Conservation (phyloP, 2,797 vertebrate species). For the Alectoris magna region DNA sequence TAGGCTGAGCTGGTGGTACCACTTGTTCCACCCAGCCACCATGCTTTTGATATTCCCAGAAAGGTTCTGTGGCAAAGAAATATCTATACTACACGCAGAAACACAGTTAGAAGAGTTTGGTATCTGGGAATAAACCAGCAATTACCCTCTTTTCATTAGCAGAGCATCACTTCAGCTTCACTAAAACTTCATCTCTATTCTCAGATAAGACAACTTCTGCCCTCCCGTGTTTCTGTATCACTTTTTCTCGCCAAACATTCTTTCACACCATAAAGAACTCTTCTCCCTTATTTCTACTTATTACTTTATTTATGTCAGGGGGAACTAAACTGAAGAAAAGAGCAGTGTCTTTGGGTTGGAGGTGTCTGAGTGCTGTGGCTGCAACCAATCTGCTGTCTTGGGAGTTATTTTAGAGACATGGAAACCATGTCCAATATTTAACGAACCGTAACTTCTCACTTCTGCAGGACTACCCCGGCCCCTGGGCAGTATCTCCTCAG, state of each 20-base stretch:
- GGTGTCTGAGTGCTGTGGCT: not conserved
- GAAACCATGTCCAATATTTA: not conserved
- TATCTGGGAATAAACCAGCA: not conserved
- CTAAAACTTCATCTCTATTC: not conserved
- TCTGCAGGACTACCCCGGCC: not conserved
- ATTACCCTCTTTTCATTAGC: not conserved
- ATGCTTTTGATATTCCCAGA: not conserved
- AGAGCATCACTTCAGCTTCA: not conserved
- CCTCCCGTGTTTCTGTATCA: not conserved
- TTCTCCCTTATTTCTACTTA: not conserved
- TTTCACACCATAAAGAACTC: not conserved
- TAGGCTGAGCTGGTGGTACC: not conserved
- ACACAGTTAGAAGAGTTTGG: not conserved
- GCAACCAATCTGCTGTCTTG: not conserved
- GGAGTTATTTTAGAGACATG: not conserved
- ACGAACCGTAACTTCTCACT: slow-evolving; percentile 1
- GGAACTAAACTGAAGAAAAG: not conserved
- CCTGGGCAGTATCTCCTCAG: not conserved
- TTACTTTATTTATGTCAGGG: not conserved
- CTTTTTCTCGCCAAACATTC: not conserved
- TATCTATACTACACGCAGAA: not conserved
- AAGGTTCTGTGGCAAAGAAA: not conserved
- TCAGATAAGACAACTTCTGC: not conserved
- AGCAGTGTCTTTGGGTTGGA: not conserved
- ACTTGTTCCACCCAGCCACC: not conserved